Evolutionary conservation across 2,797 vertebrate species (phyloP), one percentile per base, ranked within the genome.

Genomic region (Mormyrops attenuatus): DNA sequence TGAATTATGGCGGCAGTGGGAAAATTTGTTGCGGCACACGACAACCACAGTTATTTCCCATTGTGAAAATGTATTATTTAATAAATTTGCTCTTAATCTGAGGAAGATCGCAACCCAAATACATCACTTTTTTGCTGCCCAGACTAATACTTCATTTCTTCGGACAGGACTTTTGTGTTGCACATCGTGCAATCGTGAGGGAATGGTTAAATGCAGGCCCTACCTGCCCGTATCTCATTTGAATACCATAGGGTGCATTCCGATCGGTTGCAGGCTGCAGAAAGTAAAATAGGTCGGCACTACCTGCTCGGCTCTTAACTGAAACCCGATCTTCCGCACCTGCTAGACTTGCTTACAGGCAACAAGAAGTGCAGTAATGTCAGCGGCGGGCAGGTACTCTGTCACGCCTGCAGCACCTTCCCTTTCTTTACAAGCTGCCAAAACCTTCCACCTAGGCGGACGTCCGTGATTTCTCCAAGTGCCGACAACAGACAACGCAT

Each of bases 251-350:
- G 6, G 34, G 38, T 38, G 15, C 73, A 80, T 80, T 80, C 73
- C 73, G 17, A 44, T 80, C 73, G 15, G 15, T 20, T 34, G 50
- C 13, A 53, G 26, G 13, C 13, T 20, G 52, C 85, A 30, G 52
- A 87, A 47, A 47, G 55, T 50, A 15, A 63, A 88, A 50, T 47
- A 60, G 20, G n/a, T 63, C 6, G 17, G 34, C 20, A 41, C 53
- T 34, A 53, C 52, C 41, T 60, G 57, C 41, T 26, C 89, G 15
- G 44, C 60, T 20, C 41, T 90, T 90, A 93, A 93, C 93, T 93
- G 92, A 94, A 93, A 93, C 88, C 93, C 90, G 93, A 94, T 93
- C 92, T 55, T n/a, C 17, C 89, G 13, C 91, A 92, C 44, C 91
- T 38, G 66, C 89, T 88, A 15, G 26, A 93, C 94, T 93, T 91